Conservation (phyloP, 2,797 vertebrate species). For the Halcyon badia region DNA sequence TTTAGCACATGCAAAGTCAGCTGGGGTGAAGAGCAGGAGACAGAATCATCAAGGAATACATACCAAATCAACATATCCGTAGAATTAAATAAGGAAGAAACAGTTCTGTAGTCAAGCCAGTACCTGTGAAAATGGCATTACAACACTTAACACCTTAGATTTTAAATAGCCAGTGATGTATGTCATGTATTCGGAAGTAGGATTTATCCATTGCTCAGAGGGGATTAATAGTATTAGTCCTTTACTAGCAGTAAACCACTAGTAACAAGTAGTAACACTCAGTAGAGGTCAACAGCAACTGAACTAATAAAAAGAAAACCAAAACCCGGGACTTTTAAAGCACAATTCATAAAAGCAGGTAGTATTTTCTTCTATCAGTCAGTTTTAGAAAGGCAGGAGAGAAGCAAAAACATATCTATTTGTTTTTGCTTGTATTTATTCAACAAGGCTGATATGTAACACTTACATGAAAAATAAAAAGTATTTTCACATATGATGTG, state of each 20-base stretch:
- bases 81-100: background rate
- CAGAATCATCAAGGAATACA: background rate
- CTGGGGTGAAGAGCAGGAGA: background rate
- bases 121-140: background rate
- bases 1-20: background rate
- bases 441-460: background rate
- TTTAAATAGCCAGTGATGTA: background rate
- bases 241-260: background rate
- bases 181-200: background rate
- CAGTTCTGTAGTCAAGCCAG: background rate
- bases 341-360: background rate
- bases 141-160: background rate
- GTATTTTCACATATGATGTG: rapidly evolving
- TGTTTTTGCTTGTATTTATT: background rate
- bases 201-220: background rate
- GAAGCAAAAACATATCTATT: background rate
- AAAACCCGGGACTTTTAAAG: no score
- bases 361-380: background rate
- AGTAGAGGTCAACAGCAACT: background rate
- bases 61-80: background rate
- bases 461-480: background rate
- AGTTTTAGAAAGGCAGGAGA: background rate
- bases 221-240: background rate
- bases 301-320: background rate
- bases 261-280: background rate